Percentiles rank a stretch among this genome's conserved stretches.
phyloP scores from a whole-genome alignment of 2,888 invertebrate species.

The Platycheirus rosarum region DNA sequence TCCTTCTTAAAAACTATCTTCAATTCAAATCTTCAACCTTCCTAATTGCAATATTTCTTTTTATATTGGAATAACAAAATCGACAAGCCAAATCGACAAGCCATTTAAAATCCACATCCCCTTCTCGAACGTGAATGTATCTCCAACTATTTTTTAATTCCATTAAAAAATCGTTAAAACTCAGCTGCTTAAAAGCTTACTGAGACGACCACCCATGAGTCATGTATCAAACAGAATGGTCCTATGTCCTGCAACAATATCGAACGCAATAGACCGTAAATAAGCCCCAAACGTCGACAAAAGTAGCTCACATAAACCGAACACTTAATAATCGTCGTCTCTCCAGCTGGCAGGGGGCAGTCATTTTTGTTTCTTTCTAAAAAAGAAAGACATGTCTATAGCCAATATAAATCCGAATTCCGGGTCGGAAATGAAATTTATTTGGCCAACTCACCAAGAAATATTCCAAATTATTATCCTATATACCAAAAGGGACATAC shows the following conservation, averaged over 20 bases:
- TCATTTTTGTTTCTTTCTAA: background rate
- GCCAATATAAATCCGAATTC: conserved; percentile 62
- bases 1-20: too few species aligned
- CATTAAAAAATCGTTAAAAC: conserved; percentile 23
- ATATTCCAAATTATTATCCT: conserved; percentile 65
- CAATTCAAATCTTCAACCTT: too few species aligned
- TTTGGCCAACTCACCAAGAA: conserved; percentile 63
- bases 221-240: conserved; percentile 44
- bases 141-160: background rate
- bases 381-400: conserved; percentile 21
- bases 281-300: conserved; percentile 47
- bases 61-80: too few species aligned
- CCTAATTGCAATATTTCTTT: too few species aligned
- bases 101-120: too few species aligned
- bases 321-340: conserved; percentile 46
- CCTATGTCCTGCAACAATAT: conserved; percentile 62
- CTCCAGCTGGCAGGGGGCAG: background rate
- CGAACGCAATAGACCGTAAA: conserved; percentile 64
- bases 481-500: conserved; percentile 30
- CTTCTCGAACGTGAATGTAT: too few species aligned
- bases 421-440: conserved; percentile 67
- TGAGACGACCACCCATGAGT: conserved; percentile 56
- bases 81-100: too few species aligned
- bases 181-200: conserved; percentile 33
- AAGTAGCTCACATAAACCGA: conserved; percentile 49